These are phyloP conservation scores for Synchiropus splendidus DNA, from an alignment of 2,113 vertebrate genomes.

Conservation along the genomic window DNA sequence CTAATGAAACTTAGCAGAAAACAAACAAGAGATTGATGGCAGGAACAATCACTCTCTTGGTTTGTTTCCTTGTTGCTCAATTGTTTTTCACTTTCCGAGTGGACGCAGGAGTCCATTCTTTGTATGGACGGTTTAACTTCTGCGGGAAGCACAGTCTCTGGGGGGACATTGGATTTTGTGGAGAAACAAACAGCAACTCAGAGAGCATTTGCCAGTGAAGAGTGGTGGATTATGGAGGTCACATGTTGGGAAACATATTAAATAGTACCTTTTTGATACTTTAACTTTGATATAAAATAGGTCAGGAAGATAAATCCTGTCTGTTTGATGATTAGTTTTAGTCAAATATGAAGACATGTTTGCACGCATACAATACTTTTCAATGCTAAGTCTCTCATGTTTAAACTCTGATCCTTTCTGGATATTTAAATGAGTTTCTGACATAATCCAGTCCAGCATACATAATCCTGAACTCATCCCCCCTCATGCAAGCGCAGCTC, in stretches of 20 bases:
- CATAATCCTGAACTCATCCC: too few species aligned
- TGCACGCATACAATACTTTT: not conserved
- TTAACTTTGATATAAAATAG: too few species aligned
- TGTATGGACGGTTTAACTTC: conserved; percentile 33
- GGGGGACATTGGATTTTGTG: conserved; percentile 28
- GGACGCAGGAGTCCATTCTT: conserved; percentile 33
- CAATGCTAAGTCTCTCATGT: too few species aligned
- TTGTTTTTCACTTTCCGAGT: conserved; percentile 21
- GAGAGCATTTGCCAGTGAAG: conserved; percentile 3
- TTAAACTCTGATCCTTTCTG: too few species aligned
- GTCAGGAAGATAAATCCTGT: too few species aligned
- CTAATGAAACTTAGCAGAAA: conserved; percentile 25
- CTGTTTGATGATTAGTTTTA: too few species aligned
- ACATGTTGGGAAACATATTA: too few species aligned
- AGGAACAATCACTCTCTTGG: conserved; percentile 21
- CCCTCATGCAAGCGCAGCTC: conserved; percentile 12
- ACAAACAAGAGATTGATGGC: conserved; percentile 25
- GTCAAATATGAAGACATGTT: not conserved
- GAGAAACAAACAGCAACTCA: conserved; percentile 22
- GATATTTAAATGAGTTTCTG: conserved; percentile 27
- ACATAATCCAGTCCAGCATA: conserved; percentile 34
- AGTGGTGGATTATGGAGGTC: conserved; percentile 16
- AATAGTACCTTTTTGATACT: too few species aligned
- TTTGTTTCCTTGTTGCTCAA: conserved; percentile 27
- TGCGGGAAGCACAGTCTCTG: conserved; percentile 36